These are phyloP conservation scores for Eriosoma lanigerum DNA, from an alignment of 1,140 invertebrate genomes.

Conservation along the genomic window DNA sequence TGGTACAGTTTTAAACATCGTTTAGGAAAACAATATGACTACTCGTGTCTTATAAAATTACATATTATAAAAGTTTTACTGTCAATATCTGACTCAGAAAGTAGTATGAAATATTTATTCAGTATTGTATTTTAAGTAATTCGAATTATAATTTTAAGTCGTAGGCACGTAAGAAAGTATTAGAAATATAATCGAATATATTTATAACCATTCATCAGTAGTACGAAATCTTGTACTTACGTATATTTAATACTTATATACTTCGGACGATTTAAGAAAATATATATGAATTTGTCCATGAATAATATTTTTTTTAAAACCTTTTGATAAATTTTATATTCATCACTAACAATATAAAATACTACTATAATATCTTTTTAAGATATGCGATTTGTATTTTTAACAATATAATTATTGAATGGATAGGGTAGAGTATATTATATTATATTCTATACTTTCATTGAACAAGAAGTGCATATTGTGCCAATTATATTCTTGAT, in stretches of 20 bases:
- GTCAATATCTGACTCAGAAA: too few species aligned
- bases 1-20: too few species aligned
- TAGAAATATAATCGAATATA: neutral
- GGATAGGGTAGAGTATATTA: neutral
- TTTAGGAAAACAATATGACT: too few species aligned
- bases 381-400: neutral
- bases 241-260: neutral
- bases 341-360: conserved; percentile 10
- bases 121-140: conserved; percentile 9
- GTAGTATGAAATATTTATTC: neutral
- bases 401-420: neutral
- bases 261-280: neutral
- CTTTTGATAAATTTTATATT: neutral
- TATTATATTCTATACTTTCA: neutral
- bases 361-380: neutral
- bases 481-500: conserved; percentile 26
- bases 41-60: too few species aligned
- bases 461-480: neutral
- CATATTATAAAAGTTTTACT: too few species aligned
- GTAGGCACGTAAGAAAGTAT: neutral
- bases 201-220: neutral
- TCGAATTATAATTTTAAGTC: neutral
- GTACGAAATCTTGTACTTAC: neutral
- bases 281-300: too few species aligned
- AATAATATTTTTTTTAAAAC: neutral